phyloP scores from a whole-genome alignment of 2,113 vertebrate species.

The Amphiprion ocellaris region DNA sequence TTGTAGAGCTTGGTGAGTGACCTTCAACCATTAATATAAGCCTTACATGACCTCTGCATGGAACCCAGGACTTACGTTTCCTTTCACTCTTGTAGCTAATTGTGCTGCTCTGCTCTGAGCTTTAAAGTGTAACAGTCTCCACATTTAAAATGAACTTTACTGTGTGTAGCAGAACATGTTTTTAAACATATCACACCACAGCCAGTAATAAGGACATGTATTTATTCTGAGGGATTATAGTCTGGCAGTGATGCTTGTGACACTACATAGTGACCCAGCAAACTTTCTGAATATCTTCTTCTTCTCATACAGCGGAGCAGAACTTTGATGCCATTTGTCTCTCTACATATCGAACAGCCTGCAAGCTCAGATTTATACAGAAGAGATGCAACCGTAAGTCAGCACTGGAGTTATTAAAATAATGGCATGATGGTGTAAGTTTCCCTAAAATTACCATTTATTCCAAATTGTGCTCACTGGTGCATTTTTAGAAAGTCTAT shows the following conservation, averaged over 20 bases:
- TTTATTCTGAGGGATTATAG: no score
- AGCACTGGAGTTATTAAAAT: no score
- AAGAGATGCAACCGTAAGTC: slow-evolving; percentile 96
- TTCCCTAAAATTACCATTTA: no score
- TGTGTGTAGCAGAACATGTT: not conserved
- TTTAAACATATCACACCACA: no score
- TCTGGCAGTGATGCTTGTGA: not conserved
- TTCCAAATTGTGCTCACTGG: no score
- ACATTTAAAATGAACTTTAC: not conserved
- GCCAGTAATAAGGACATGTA: no score
- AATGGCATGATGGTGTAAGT: no score
- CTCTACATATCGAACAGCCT: slow-evolving; percentile 94
- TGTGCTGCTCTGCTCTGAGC: not conserved
- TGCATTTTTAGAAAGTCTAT: no score
- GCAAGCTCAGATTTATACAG: slow-evolving; percentile 96
- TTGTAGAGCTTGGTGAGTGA: slow-evolving; percentile 95
- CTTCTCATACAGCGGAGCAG: slow-evolving; percentile 86
- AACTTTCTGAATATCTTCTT: not conserved
- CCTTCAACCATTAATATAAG: not conserved
- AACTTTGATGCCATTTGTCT: slow-evolving; percentile 94
- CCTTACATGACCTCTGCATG: not conserved
- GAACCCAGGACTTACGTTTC: not conserved
- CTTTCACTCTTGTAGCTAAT: not conserved
- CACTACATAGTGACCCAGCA: not conserved
- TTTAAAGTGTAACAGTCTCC: not conserved